Evolutionary conservation across 2,797 vertebrate genomes (phyloP), one percentile per base, ranked within the genome.

Genomic region (Heterohyrax brucei): DNA sequence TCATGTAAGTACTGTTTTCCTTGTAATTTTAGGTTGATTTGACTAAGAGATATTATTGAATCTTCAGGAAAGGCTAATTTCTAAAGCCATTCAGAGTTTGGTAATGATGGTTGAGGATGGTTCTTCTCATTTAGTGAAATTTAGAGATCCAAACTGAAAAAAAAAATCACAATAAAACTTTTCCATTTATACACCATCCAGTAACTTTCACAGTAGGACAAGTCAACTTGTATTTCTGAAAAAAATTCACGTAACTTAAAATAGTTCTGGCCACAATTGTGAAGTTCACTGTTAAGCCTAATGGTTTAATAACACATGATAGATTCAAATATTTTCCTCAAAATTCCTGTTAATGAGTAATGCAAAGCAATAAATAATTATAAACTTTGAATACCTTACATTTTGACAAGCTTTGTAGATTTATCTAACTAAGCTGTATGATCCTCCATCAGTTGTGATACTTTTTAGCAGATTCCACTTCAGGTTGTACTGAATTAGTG

Each of bases 51-150:
- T 18, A n/a, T 89, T 72, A 56, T 88, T 44, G 88, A 91, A 6
- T 85, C 6, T 81, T 19, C 24, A 85, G 7, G 16, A 80, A 93
- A 94, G 77, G 59, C 3, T 56, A 82, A 56, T 77, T 93, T 73
- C 30, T 14, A 64, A 46, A 80, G 33, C 61, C 14, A 90, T 48
- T 91, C 50, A 56, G 1, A 80, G n/a, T 83, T 87, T 18, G 1
- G n/a, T 76, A 90, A 75, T 83, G 83, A 21, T 39, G 39, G 28
- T 82, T n/a, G 66, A 83, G 39, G 53, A 19, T 75, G 18, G 9
- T 88, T 83, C 39, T 33, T 72, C 4, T 62, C 24, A 86, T 80
- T 94, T 22, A 83, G 14, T 33, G 80, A 91, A 80, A 72, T 91
- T 72, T 16, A 6, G 62, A 5, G 22, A 28, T 16, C 44, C 72